phyloP scores from a whole-genome alignment of 2,797 vertebrate species.

The Apogon hyalosoma region DNA sequence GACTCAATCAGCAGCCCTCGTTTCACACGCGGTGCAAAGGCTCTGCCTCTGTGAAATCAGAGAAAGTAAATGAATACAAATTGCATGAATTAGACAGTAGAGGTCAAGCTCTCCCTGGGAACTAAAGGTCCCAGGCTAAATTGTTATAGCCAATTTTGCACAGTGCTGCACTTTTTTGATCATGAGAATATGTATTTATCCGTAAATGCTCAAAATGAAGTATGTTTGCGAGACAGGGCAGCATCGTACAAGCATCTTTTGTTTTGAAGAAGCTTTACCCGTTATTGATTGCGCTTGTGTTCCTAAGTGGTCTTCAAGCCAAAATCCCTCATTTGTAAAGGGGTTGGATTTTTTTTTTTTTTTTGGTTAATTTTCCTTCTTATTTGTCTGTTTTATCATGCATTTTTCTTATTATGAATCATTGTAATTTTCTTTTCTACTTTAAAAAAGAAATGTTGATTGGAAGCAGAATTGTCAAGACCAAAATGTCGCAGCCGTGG shows the following conservation, averaged over 20 bases:
- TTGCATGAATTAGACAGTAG: constrained; percentile 85
- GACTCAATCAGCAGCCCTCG: constrained; percentile 60
- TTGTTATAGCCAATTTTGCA: constrained; percentile 94
- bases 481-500: constrained; percentile 73
- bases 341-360: constrained; percentile 53
- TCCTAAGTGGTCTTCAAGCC: constrained; percentile 80
- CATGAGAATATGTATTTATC: constrained; percentile 86
- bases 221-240: constrained; percentile 53
- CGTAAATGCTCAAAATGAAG: constrained; percentile 66
- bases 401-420: constrained; percentile 55
- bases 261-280: constrained; percentile 75
- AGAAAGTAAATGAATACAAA: constrained; percentile 72
- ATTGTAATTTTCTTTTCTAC: constrained; percentile 52
- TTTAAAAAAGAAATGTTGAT: constrained; percentile 39
- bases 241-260: constrained; percentile 59
- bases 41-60: constrained; percentile 68
- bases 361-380: constrained; percentile 41
- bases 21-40: constrained; percentile 62
- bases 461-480: constrained; percentile 73
- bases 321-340: constrained; percentile 82
- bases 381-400: constrained; percentile 59
- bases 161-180: constrained; percentile 96
- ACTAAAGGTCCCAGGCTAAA: constrained; percentile 95
- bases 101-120: constrained; percentile 89
- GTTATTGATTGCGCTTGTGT: constrained; percentile 62